These are phyloP conservation scores for Hipparchia semele DNA, from an alignment of 2,888 invertebrate species.

Conservation along the genomic window DNA sequence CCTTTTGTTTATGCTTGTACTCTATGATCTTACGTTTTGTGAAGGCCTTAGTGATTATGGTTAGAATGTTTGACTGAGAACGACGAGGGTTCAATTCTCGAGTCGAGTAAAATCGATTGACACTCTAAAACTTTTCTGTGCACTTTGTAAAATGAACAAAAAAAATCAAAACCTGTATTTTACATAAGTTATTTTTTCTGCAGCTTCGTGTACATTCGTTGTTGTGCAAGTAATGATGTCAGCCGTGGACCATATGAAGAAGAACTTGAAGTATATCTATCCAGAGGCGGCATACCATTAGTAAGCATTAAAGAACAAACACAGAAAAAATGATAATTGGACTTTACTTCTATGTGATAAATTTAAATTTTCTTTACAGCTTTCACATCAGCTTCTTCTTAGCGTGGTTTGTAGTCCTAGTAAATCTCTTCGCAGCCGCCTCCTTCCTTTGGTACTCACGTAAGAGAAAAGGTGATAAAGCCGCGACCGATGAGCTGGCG, in stretches of 20 bases:
- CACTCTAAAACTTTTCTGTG: too few relatives aligned
- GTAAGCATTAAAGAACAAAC: slow-evolving; percentile 60
- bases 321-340: not conserved
- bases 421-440: slow-evolving; percentile 86
- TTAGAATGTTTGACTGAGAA: too few relatives aligned
- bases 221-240: slow-evolving; percentile 92
- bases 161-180: not conserved
- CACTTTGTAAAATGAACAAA: too few relatives aligned
- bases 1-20: too few relatives aligned
- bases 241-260: slow-evolving; percentile 87
- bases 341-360: slow-evolving; percentile 12
- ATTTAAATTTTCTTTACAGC: slow-evolving; percentile 50
- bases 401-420: slow-evolving; percentile 90
- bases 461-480: slow-evolving; percentile 92
- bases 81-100: too few relatives aligned
- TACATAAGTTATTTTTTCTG: slow-evolving; percentile 46
- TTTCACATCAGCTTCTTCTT: slow-evolving; percentile 89
- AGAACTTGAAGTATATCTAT: slow-evolving; percentile 85
- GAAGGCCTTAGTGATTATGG: too few relatives aligned
- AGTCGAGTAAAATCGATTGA: too few relatives aligned
- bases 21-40: too few relatives aligned
- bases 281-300: slow-evolving; percentile 85
- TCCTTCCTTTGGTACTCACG: slow-evolving; percentile 91
- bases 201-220: slow-evolving; percentile 90
- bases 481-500: slow-evolving; percentile 91